Base-by-base conservation (phyloP, 1,140 invertebrate species). In the Papilio xuthus region DNA sequence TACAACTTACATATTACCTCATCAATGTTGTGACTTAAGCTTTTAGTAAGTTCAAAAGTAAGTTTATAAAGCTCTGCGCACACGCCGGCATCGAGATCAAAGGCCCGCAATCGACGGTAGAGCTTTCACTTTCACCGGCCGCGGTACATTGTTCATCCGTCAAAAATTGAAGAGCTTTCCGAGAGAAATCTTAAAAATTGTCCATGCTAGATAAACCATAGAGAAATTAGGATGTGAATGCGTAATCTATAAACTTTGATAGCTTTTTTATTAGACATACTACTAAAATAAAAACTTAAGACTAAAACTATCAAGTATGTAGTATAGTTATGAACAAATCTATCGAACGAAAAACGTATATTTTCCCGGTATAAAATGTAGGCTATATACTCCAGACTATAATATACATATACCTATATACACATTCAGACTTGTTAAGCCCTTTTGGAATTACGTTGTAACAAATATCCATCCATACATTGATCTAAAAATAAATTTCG, bases 91-190 rank as follows among this genome's bases (percentile, higher is more conserved):
- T 70, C 63, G 41, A 2, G 82, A 76, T 83, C 79, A 83, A 82
- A 85, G 80, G 76, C 79, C 71, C 60, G 80, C 74, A 78, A 53
- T 69, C 77, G 72, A 73, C 76, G 50, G 74, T 69, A 78, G 72
- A 79, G 81, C 85, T 85, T 85, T 86, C 85, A 85, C 85, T 86
- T 85, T 85, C 85, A 50, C 79, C 79, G 47, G 28, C 53, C 71
- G 37, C 76, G 75, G 18, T 23, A 53, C 80, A 78, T 84, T 81
- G 78, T 80, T n/a, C 53, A 23, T 28, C 20, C 47, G 73, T 44
- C 73, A 75, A 75, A 74, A 9, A 13, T 75, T 56, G 1, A 56
- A 72, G 71, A 47, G 71, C 41, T 73, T 73, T 73, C 53, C 56
- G 26, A 60, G 56, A 26, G 56, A 60, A 26, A 60, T 9, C 53